Conservation (phyloP, 2,888 invertebrate genomes). For the Dasysyrphus albostriatus region DNA sequence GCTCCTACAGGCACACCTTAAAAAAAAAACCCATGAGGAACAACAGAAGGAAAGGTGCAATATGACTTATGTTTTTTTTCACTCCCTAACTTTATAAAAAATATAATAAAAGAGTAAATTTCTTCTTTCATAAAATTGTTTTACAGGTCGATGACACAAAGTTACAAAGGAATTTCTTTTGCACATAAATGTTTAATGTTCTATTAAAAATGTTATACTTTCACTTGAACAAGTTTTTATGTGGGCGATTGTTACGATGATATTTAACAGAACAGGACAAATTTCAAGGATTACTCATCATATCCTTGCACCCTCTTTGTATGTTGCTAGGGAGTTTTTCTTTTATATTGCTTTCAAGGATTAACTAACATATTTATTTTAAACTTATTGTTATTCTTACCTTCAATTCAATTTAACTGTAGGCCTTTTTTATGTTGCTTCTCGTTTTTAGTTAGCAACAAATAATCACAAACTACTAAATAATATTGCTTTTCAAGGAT, state of each 20-base stretch:
- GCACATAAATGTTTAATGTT: not conserved
- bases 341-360: not conserved
- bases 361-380: not conserved
- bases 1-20: constrained; percentile 48
- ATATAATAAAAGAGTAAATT: not conserved
- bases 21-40: constrained; percentile 14
- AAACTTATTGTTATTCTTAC: not conserved
- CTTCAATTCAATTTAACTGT: not conserved
- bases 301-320: not conserved
- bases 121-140: not conserved
- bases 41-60: not conserved
- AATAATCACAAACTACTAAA: constrained; percentile 16
- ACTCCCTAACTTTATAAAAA: not conserved
- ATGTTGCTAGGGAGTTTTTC: not conserved
- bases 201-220: not conserved
- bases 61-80: not conserved
- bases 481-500: constrained; percentile 6
- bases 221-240: not conserved
- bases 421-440: not conserved
- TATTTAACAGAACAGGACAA: not conserved
- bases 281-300: constrained; percentile 15
- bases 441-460: constrained; percentile 8
- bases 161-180: not conserved
- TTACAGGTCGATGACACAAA: not conserved
- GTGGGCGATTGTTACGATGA: not conserved